These are phyloP conservation scores for Cephalopterus ornatus DNA, from an alignment of 2,113 vertebrate genomes.

Conservation along the genomic window DNA sequence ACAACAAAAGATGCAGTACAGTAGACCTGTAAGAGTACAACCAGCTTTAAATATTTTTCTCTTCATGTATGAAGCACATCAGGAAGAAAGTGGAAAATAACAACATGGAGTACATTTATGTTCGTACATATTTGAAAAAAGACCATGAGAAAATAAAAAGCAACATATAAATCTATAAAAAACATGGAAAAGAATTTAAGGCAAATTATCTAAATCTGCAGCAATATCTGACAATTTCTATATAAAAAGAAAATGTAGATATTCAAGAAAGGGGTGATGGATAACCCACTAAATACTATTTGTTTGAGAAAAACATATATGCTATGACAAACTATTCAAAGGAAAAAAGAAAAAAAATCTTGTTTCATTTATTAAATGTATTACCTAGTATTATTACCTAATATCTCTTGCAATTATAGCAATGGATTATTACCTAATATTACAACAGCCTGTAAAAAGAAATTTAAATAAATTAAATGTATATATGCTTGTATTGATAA, in stretches of 20 bases:
- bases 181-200: neutral
- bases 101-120: neutral
- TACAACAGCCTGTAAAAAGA: neutral
- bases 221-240: neutral
- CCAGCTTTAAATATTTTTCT: neutral
- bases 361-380: neutral
- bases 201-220: neutral
- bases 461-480: neutral
- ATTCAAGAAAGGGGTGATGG: neutral
- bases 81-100: neutral
- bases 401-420: neutral
- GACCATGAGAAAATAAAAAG: neutral
- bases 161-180: neutral
- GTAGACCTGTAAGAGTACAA: neutral
- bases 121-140: neutral
- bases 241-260: neutral
- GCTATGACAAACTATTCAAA: neutral
- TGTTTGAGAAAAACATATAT: neutral
- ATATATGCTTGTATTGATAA: neutral
- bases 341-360: neutral
- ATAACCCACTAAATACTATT: neutral
- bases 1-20: neutral
- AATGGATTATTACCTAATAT: neutral
- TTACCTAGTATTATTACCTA: no score
- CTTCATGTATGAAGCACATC: neutral